Evolutionary conservation across 2,113 vertebrate genomes (phyloP), one percentile per base, ranked within the genome.

Genomic region (Melanocharis versteri): DNA sequence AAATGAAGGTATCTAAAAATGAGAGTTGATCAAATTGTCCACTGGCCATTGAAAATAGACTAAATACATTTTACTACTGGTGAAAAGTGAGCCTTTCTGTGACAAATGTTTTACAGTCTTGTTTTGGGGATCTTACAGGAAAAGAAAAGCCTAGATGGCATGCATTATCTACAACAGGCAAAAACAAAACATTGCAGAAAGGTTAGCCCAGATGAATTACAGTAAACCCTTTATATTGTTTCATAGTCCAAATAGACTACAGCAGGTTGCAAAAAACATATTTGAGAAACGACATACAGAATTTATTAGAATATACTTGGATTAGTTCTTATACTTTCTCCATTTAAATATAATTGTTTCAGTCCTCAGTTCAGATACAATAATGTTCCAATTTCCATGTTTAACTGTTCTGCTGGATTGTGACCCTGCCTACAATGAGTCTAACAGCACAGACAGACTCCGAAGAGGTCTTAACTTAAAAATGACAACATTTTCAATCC

Each of bases 161-260:
- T 24, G 20, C 8, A 21, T 81, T 94, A 81, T 88, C 60, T 90
- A 37, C 60, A 71, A 68, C 22, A 77, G 64, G 17, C 50, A 92
- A 94, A 95, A 79, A 94, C 45, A 88, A 91, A 96, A 94, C 64
- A 77, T 12, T 66, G 44, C n/a, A 54, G 71, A 58, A 61, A 88
- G 23, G 33, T 77, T 83, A 85, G 54, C 56, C 51, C n/a, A 66
- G 51, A 94, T 45, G 51, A 92, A 90, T 93, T 93, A 79, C 64
- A 81, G 71, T 75, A 90, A 92, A 78, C n/a, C 4, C 6, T 77
- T 90, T 51, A 12, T 77, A 83, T 83, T 2, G 22, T 47, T 57
- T 85, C 53, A 40, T 44, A 93, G 54, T 88, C 51, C 56, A 92
- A 93, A 75, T 11, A 83, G 56, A 89, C 51, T 75, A 35, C 26